phyloP scores from a whole-genome alignment of 2,113 vertebrate genomes.

The Phoenicopterus ruber region DNA sequence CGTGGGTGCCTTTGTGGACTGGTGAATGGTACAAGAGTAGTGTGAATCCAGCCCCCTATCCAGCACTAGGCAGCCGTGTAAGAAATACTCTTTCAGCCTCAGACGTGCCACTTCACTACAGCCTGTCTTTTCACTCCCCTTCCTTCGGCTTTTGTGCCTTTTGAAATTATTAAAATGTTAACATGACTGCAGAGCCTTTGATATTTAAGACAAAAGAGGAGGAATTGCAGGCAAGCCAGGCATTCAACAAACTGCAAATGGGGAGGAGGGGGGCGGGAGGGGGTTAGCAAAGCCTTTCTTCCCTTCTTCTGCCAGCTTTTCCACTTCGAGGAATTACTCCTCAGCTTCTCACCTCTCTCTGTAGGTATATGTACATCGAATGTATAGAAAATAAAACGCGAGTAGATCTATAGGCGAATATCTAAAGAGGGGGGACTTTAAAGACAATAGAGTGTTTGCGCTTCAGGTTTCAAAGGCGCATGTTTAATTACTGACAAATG shows the following conservation, averaged over 20 bases:
- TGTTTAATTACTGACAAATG: constrained; percentile 73
- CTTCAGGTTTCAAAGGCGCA: constrained; percentile 64
- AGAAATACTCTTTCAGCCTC: constrained; percentile 79
- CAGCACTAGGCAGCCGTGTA: constrained; percentile 71
- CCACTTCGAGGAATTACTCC: constrained; percentile 70
- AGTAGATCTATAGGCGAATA: not conserved
- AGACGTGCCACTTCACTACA: constrained; percentile 82
- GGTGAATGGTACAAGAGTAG: constrained; percentile 79
- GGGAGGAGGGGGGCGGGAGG: constrained; percentile 46
- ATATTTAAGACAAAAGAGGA: constrained; percentile 99
- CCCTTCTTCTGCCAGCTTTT: constrained; percentile 70
- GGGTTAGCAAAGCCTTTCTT: constrained; percentile 75
- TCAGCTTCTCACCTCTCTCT: constrained; percentile 55
- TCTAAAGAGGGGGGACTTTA: not conserved
- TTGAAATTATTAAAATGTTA: constrained; percentile 98
- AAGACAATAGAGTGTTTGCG: constrained; percentile 58
- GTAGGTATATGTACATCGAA: not conserved
- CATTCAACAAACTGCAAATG: constrained; percentile 84
- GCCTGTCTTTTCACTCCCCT: constrained; percentile 78
- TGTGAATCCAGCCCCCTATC: constrained; percentile 74
- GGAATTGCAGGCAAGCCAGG: constrained; percentile 80
- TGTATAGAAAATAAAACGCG: not conserved
- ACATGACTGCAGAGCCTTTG: constrained; percentile 91
- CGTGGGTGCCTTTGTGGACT: constrained; percentile 76
- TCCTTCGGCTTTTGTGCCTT: constrained; percentile 81